Evolutionary conservation across 2,797 vertebrate genomes (phyloP).

Genomic region (Sebastes steindachneri): DNA sequence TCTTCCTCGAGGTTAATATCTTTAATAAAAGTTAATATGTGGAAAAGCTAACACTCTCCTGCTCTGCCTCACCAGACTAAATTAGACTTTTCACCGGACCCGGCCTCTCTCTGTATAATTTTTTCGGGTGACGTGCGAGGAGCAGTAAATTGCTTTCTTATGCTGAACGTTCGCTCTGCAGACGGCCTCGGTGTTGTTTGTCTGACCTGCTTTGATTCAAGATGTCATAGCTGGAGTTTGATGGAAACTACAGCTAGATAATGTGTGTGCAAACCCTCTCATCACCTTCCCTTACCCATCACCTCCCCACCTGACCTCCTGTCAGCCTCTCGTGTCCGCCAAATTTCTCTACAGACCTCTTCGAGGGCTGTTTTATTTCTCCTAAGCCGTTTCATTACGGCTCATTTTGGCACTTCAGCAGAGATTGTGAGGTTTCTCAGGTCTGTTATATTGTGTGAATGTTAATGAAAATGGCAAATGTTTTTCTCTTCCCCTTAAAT

Average conservation of each 20-base stretch:
- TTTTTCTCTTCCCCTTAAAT: constrained; percentile 71
- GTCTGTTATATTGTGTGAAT: constrained; percentile 13
- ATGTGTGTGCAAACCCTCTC: constrained; percentile 17
- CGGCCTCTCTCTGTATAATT: constrained; percentile 55
- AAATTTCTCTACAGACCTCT: constrained; percentile 12
- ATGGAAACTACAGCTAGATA: constrained; percentile 38
- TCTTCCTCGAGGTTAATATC: constrained; percentile 80
- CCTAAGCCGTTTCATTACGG: constrained; percentile 31
- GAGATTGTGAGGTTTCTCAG: constrained; percentile 29
- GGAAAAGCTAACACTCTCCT: constrained; percentile 66
- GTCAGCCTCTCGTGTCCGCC: constrained; percentile 13
- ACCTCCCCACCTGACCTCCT: background rate
- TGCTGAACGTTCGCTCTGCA: constrained; percentile 67
- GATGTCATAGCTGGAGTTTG: constrained; percentile 28
- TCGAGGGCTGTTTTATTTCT: constrained; percentile 35
- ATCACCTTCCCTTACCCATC: constrained; percentile 27
- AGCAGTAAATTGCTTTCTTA: constrained; percentile 83
- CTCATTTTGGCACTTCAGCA: constrained; percentile 27
- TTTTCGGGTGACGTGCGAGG: constrained; percentile 66
- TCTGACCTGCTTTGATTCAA: constrained; percentile 65
- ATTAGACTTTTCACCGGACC: constrained; percentile 65
- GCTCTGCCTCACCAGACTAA: constrained; percentile 66
- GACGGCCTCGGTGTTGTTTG: constrained; percentile 60
- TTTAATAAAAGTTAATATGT: constrained; percentile 79
- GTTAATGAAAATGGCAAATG: constrained; percentile 56